Evolutionary conservation across 1,140 invertebrate genomes (phyloP), one percentile per base, ranked within the genome.

Genomic region (Frieseomelitta varia): DNA sequence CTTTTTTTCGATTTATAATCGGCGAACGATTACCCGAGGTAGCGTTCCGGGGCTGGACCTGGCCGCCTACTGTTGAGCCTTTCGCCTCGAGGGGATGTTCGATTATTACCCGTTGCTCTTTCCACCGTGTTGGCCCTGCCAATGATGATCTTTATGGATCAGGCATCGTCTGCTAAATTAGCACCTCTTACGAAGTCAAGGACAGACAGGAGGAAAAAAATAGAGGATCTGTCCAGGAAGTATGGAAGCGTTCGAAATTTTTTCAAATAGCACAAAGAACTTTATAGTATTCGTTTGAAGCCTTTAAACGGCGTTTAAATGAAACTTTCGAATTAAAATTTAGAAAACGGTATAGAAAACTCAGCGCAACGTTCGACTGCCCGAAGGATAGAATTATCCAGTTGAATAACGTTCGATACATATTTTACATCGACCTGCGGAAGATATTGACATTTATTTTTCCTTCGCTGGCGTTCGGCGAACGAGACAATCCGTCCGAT

Each of bases 1-100:
- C 88, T 89, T 89, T 90, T 47, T 90, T 90, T 90, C 88, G 85
- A 89, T 89, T 89, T 87, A 89, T 90, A 90, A 90, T 90, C 88
- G 88, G 30, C 78, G 63, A 53, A 79, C 88, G 85, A 90, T 90
- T 89, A 89, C 85, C 69, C 81, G 65, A 90, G 85, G 88, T 89
- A 89, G 85, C 88, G 85, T 89, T 87, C 88, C 34, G 55, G 87
- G 84, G 84, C 88, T 88, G 87, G 68, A 86, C 88, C 75, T 76
- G 88, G 88, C 77, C 88, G 88, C 88, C 88, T 90, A 90, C 88
- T 85, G 88, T 90, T 90, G 85, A 82, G 81, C 87, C 87, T 86
- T 71, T 84, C 87, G 74, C 56, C 88, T 85, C 85, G 79, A 89
- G 88, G 88, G 88, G 87, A 88, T 88, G 87, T 88, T 88, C 87